phyloP scores from a whole-genome alignment of 2,797 vertebrate species.

The Notoglanidium macrostoma region DNA sequence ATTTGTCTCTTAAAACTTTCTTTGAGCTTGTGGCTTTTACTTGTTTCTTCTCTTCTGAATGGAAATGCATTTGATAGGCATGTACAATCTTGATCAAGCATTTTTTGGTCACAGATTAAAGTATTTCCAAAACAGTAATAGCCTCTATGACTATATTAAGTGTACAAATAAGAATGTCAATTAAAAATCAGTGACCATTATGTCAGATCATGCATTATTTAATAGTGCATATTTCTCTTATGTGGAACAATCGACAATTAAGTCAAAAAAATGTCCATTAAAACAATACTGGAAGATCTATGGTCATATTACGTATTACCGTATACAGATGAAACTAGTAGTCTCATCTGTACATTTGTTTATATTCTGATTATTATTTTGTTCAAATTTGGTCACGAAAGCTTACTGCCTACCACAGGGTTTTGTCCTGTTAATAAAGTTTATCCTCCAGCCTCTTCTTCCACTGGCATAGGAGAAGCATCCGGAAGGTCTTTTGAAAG shows the following conservation, averaged over 20 bases:
- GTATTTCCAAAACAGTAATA: slow-evolving; percentile 29
- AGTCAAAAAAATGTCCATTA: background rate
- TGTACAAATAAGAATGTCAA: background rate
- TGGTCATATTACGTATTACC: background rate
- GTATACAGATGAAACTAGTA: background rate
- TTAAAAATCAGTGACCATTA: background rate
- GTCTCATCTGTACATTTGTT: background rate
- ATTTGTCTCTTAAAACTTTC: background rate
- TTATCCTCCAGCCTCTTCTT: slow-evolving; percentile 88
- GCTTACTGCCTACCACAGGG: slow-evolving; percentile 70
- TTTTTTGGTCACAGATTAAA: slow-evolving; percentile 13
- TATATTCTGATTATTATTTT: background rate
- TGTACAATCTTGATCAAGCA: background rate
- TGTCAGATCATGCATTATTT: background rate
- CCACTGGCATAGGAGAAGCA: slow-evolving; percentile 94
- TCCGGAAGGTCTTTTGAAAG: slow-evolving; percentile 96
- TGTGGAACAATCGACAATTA: background rate
- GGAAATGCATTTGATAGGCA: background rate
- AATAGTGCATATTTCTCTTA: background rate
- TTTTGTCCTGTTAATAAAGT: slow-evolving; percentile 89
- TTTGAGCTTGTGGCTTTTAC: background rate
- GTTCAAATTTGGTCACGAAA: slow-evolving; percentile 61
- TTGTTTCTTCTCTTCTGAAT: background rate
- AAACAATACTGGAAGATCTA: slow-evolving; percentile 14
- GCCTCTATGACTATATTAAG: slow-evolving; percentile 38